A percentile compares a stretch with the other conserved stretches of the same genome.
Conservation (phyloP, 1,140 invertebrate species). For the Trachymyrmex septentrionalis region DNA sequence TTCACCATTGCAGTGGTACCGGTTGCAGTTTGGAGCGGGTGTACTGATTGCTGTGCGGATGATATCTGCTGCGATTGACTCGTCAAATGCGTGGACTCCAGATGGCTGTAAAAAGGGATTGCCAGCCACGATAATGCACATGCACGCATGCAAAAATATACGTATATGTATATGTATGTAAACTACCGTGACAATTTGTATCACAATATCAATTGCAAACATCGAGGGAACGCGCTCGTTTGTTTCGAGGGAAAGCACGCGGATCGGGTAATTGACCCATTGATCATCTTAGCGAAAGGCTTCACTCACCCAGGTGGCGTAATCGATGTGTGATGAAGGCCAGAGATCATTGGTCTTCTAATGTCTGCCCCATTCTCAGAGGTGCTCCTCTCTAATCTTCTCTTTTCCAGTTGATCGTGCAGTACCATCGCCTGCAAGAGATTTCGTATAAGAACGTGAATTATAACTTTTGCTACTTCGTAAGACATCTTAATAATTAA, state of each 20-base stretch:
- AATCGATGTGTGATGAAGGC: conserved; percentile 80
- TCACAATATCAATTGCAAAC: conserved; percentile 57
- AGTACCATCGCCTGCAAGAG: conserved; percentile 82
- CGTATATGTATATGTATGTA: conserved; percentile 39
- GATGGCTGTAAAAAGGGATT: conserved; percentile 79
- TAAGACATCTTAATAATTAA: conserved; percentile 6
- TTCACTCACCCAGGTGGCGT: conserved; percentile 81
- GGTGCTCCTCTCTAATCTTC: conserved; percentile 81
- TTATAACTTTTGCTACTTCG: neutral
- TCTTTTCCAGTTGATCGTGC: conserved; percentile 84
- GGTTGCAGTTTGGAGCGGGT: conserved; percentile 75
- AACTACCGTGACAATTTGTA: conserved; percentile 36
- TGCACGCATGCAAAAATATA: conserved; percentile 72
- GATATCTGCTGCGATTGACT: conserved; percentile 75
- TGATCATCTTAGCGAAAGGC: conserved; percentile 22
- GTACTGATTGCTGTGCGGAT: conserved; percentile 78
- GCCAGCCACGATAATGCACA: conserved; percentile 71
- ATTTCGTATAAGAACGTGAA: conserved; percentile 14
- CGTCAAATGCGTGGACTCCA: conserved; percentile 79
- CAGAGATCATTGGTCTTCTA: conserved; percentile 80
- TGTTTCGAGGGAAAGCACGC: conserved; percentile 50
- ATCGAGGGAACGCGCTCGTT: conserved; percentile 31
- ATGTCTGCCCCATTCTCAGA: conserved; percentile 82
- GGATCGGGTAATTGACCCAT: neutral
- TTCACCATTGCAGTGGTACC: conserved; percentile 84